These are phyloP conservation scores for Phalacrocorax brasilianus DNA, from an alignment of 2,113 vertebrate species.

Conservation along the genomic window DNA sequence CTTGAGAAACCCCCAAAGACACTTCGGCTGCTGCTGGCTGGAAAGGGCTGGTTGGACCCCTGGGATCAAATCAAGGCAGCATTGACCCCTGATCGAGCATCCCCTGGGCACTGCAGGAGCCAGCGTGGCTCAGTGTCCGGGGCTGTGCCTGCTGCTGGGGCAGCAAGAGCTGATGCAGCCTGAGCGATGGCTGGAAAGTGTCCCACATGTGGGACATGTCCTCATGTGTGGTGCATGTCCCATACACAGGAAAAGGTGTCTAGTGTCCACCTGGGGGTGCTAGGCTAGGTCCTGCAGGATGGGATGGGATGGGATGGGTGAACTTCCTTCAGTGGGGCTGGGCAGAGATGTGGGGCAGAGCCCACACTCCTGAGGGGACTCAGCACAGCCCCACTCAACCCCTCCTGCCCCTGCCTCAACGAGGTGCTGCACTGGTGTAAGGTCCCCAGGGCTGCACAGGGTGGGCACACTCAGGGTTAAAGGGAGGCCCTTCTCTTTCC, in stretches of 20 bases:
- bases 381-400: background rate
- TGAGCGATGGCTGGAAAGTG: background rate
- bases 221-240: background rate
- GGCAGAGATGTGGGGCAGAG: background rate
- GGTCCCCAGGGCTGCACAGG: background rate
- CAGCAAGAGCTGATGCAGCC: background rate
- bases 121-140: fast-evolving
- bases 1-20: background rate
- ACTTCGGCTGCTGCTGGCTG: background rate
- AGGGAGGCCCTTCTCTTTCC: background rate
- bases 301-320: too few species aligned
- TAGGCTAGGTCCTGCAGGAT: fast-evolving
- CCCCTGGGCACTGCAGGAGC: background rate
- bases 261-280: background rate
- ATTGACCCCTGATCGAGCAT: fast-evolving
- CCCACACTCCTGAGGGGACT: fast-evolving
- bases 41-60: background rate
- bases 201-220: fast-evolving
- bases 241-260: fast-evolving
- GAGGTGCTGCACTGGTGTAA: background rate
- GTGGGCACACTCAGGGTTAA: fast-evolving
- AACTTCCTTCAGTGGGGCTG: fast-evolving
- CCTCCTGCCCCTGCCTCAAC: background rate
- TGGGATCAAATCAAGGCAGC: background rate
- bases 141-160: fast-evolving